Base-by-base conservation (phyloP, 2,113 vertebrate species). In the Hiodon alosoides region DNA sequence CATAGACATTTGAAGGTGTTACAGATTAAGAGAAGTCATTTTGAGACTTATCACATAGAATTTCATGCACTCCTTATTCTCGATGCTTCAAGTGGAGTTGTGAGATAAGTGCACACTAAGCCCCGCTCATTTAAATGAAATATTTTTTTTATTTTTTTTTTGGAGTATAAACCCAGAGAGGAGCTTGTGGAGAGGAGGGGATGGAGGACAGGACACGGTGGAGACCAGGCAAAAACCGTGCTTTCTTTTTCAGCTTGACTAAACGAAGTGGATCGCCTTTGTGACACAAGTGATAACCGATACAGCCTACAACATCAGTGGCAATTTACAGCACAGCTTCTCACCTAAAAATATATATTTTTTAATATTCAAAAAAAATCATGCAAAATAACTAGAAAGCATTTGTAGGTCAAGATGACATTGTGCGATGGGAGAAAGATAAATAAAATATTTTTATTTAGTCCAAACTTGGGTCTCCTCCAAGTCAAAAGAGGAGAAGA, bases 91-190 rank as follows among this genome's bases (percentile, higher is more conserved):
- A 84, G 80, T 87, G 80, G 83, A 53, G 77, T 81, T 79, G 83
- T 81, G 80, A 87, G 88, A 87, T 81, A 80, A 81, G 86, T 78
- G 71, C 61, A 79, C n/a, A 69, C 75, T 54, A 74, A 85, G 78
- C 76, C 50, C 3, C 3, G 80, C 64, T 81, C 76, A 85, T 90
- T 86, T 87, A 79, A 87, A 90, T 90, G 86, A 86, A 31, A 31
- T 1, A 31, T 31, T 1, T 31, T 31, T 31, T 60, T 69, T 31
- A 31, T 31, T 31, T 31, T 60, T 69, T 7, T 58, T 73, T 73
- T 17, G 60, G 75, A 82, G 84, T 78, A 81, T 71, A 54, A 81
- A 79, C 65, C 64, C 74, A 78, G 75, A 84, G 81, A 79, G 75
- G 77, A 68, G 64, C 67, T 76, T 13, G 69, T 16, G 55, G 76